Evolutionary conservation across 2,797 vertebrate species (phyloP).

Genomic region (Australoheros facetus): DNA sequence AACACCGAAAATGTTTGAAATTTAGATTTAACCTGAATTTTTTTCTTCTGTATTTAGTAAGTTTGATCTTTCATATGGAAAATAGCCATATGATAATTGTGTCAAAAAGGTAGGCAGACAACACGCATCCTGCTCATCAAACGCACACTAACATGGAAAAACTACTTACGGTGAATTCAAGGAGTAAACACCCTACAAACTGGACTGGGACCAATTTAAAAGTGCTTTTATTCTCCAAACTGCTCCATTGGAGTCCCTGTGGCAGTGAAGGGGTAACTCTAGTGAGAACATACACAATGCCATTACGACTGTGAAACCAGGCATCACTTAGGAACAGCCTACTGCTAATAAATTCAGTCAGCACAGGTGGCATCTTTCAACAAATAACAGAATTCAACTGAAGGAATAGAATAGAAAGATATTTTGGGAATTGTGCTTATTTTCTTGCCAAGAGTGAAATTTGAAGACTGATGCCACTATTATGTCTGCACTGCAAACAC

Average conservation of each 20-base stretch:
- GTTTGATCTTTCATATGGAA: not conserved
- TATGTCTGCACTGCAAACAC: not conserved
- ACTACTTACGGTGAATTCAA: not conserved
- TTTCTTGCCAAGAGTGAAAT: not conserved
- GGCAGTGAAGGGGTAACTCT: conserved; percentile 21
- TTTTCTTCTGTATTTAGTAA: not conserved
- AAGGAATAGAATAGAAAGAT: not conserved
- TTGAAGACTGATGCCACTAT: not conserved
- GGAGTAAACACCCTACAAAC: conserved; percentile 10
- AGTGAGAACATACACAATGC: conserved; percentile 10
- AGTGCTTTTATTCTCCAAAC: conserved; percentile 16
- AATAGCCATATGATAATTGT: not conserved
- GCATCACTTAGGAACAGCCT: not conserved
- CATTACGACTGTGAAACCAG: conserved; percentile 19
- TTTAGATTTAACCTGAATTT: not conserved
- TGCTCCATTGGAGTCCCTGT: conserved; percentile 23
- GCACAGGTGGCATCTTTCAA: not conserved
- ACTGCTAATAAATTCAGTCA: not conserved
- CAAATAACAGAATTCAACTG: not conserved
- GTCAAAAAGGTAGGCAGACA: not conserved
- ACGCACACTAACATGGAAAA: not conserved
- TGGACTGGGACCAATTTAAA: conserved; percentile 22
- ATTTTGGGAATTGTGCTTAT: not conserved
- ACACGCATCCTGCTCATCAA: not conserved
- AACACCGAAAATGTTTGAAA: not conserved